A percentile compares a stretch with the other conserved stretches of the same genome.
Conservation (phyloP, 2,888 invertebrate genomes). For the Pyrochroa serraticornis region DNA sequence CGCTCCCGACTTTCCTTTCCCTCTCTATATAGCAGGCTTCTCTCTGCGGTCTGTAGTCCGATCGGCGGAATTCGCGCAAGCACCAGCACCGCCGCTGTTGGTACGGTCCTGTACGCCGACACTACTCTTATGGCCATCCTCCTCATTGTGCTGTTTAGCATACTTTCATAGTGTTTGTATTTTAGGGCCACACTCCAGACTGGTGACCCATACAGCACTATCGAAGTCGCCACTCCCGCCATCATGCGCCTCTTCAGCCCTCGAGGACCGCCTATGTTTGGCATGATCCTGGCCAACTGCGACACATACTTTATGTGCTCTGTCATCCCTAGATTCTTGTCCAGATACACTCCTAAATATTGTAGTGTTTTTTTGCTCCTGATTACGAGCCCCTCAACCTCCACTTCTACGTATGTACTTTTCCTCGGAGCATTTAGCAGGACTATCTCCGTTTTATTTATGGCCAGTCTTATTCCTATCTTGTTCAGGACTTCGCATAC, state of each 20-base stretch:
- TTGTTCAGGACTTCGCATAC: background rate
- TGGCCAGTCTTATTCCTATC: background rate
- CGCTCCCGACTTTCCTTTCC: background rate
- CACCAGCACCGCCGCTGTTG: background rate
- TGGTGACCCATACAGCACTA: conserved; percentile 28
- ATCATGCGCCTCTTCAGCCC: conserved; percentile 10
- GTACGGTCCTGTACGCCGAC: conserved; percentile 27
- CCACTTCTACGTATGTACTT: conserved; percentile 7
- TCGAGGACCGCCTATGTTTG: background rate
- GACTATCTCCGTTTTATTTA: background rate
- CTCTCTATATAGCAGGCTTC: background rate
- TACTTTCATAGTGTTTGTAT: conserved; percentile 9
- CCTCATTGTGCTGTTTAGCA: conserved; percentile 11
- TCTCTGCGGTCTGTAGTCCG: too few relatives aligned
- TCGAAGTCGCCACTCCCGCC: conserved; percentile 3
- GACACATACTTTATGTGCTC: conserved; percentile 5
- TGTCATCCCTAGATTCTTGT: conserved; percentile 7
- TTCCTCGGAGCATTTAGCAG: background rate
- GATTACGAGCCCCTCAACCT: background rate
- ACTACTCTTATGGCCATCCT: conserved; percentile 12
- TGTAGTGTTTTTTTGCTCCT: conserved; percentile 9
- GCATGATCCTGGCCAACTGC: conserved; percentile 14
- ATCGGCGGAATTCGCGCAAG: too few relatives aligned
- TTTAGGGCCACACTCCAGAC: conserved; percentile 20
- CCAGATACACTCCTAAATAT: conserved; percentile 22